A percentile compares a stretch with the other conserved stretches of the same genome.
Evolutionary conservation across 2,888 invertebrate genomes (phyloP).

Genomic region (Epicampocera succincta): DNA sequence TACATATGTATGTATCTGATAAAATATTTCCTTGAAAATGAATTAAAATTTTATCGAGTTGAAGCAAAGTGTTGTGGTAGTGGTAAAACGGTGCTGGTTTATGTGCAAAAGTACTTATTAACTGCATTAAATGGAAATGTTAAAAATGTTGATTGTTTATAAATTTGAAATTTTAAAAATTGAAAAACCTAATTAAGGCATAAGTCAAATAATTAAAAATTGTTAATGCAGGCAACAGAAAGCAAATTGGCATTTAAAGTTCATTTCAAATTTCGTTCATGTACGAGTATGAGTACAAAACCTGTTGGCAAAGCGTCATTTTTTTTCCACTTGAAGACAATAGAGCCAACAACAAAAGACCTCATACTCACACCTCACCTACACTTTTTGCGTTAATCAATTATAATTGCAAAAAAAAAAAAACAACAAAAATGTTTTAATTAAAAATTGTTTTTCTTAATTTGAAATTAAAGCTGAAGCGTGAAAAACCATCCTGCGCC

Average conservation of each 20-base stretch:
- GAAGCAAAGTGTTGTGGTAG: conserved; percentile 25
- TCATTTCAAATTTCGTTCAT: neutral
- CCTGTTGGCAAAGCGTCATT: conserved; percentile 54
- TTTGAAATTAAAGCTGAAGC: conserved; percentile 7
- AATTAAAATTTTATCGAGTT: conserved; percentile 15
- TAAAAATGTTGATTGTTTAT: neutral
- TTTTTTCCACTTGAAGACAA: conserved; percentile 52
- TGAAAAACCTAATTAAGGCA: neutral
- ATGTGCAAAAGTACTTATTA: conserved; percentile 18
- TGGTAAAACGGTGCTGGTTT: conserved; percentile 26
- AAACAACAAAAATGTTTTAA: conserved; percentile 18
- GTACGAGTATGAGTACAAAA: conserved; percentile 12
- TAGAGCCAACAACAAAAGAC: conserved; percentile 67
- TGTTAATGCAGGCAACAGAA: too few species aligned
- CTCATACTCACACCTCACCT: conserved; percentile 31
- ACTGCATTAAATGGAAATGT: conserved; percentile 30
- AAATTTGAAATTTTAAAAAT: neutral
- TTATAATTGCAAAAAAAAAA: conserved; percentile 1
- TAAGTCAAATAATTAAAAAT: too few species aligned
- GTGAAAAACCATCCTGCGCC: conserved; percentile 16
- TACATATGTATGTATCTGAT: neutral
- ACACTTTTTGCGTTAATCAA: conserved; percentile 31
- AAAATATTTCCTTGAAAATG: conserved; percentile 27
- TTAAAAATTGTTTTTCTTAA: conserved; percentile 29
- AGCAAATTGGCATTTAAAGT: too few species aligned